phyloP scores from a whole-genome alignment of 2,797 vertebrate species.

The Orestias chungarensis region DNA sequence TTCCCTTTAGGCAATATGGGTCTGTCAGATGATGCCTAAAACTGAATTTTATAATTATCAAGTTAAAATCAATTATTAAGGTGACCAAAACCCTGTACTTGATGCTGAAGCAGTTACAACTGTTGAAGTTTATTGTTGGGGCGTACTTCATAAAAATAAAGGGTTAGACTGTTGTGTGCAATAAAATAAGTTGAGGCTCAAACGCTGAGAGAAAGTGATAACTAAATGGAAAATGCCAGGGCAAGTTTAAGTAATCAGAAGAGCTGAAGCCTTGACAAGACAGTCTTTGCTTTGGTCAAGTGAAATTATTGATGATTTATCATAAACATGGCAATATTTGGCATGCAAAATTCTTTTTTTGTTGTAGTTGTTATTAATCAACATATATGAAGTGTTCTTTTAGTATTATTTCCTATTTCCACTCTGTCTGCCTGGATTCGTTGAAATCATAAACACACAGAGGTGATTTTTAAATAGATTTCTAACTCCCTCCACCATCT shows the following conservation, averaged over 20 bases:
- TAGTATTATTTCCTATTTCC: constrained; percentile 11
- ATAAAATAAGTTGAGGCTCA: constrained; percentile 2
- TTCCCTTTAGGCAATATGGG: too few species aligned
- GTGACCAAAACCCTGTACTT: background rate
- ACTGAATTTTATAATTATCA: too few species aligned
- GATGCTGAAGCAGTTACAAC: background rate
- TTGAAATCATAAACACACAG: constrained; percentile 27
- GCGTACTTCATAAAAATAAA: background rate
- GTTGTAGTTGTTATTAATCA: background rate
- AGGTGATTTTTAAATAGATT: constrained; percentile 23
- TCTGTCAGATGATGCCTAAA: too few species aligned
- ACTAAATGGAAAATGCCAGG: background rate
- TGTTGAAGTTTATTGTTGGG: background rate
- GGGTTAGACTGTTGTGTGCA: background rate
- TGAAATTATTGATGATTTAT: background rate
- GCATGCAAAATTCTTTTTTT: background rate
- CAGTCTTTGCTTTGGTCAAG: background rate
- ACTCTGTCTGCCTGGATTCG: background rate
- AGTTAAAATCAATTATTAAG: too few species aligned
- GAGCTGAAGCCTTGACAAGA: background rate
- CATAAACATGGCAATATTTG: background rate
- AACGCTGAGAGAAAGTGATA: background rate
- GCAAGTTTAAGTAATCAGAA: background rate
- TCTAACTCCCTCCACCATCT: constrained; percentile 24
- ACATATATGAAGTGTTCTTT: constrained; percentile 5